These are phyloP conservation scores for Lutjanus argentimaculatus DNA, from an alignment of 2,797 vertebrate genomes.

Conservation along the genomic window DNA sequence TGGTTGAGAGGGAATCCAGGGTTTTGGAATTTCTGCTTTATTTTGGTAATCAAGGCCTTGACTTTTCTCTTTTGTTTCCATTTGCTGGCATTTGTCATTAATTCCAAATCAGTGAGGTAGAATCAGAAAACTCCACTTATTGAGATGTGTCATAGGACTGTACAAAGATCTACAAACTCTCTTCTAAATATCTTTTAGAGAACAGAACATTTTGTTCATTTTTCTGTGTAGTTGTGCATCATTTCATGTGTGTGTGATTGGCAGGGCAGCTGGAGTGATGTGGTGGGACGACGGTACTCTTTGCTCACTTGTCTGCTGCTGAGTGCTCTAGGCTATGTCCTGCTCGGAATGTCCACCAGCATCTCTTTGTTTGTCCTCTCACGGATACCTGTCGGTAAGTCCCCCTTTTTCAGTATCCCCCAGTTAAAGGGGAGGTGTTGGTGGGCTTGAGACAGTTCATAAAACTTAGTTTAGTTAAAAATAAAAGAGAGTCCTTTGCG, in stretches of 20 bases:
- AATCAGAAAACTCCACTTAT: not conserved
- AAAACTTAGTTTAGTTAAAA: too few species aligned
- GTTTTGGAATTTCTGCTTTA: conserved; percentile 27
- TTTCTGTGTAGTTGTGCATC: not conserved
- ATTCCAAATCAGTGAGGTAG: not conserved
- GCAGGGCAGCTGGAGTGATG: conserved; percentile 98
- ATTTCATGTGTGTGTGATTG: conserved; percentile 48
- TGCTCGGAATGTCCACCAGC: conserved; percentile 91
- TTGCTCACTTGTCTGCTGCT: conserved; percentile 92
- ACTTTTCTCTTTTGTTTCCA: not conserved
- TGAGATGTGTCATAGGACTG: conserved; percentile 2
- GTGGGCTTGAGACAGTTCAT: too few species aligned
- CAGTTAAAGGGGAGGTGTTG: too few species aligned
- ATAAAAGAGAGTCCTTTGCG: too few species aligned
- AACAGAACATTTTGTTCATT: not conserved
- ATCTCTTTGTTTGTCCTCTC: conserved; percentile 91
- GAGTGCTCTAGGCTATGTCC: conserved; percentile 92
- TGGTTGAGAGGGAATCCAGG: conserved; percentile 7
- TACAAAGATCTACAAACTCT: not conserved
- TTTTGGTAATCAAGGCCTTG: not conserved
- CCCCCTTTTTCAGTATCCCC: not conserved
- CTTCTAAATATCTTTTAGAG: not conserved
- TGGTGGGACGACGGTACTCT: conserved; percentile 91
- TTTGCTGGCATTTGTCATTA: not conserved
- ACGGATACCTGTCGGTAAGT: conserved; percentile 93